Evolutionary conservation across 2,113 vertebrate species (phyloP), one percentile per base, ranked within the genome.

Genomic region (Heterotilapia buettikoferi): DNA sequence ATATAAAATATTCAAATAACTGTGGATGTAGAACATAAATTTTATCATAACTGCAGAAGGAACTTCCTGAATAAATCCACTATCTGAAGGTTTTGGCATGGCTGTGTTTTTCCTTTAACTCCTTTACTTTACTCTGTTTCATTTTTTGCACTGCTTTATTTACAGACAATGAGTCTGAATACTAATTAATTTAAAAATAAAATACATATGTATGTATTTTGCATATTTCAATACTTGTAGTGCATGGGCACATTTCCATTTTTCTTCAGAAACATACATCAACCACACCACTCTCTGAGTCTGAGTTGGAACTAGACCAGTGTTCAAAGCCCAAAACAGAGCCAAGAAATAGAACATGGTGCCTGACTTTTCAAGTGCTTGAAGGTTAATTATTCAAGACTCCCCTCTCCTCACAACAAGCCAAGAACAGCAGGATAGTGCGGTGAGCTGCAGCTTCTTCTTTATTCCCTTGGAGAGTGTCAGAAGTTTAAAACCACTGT

Each of bases 311-410:
- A 87, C 19, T 33, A 61, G 45, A 88, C 18, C 47, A 43, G 31
- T 88, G 36, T 78, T 92, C n/a, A 56, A 86, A 47, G 53, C 7
- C 66, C 31, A 63, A 84, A 33, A 59, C 53, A 47, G 45, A 91
- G 86, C 80, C 52, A 80, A 86, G 68, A 92, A 90, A 82, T 82
- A 82, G 85, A 92, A 84, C 54, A 85, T 56, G 76, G 73, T 82
- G 90, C 47, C 53, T 93, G 86, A 87, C 85, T 93, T 90, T 92
- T 91, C 86, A 84, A 91, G 87, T 61, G 53, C 61, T 89, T 87
- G 80, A 88, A 94, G 92, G 94, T 94, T 95, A 95, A 95, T 95
- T 95, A 95, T 96, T 95, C 91, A 96, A 93, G 78, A 93, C 56
- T 91, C 92, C 82, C 66, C 54, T 90, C 85, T 83, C 84, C 52